A percentile compares a stretch with the other conserved stretches of the same genome.
Conservation (phyloP, 2,888 invertebrate species). For the Lasioglossum malachurum region DNA sequence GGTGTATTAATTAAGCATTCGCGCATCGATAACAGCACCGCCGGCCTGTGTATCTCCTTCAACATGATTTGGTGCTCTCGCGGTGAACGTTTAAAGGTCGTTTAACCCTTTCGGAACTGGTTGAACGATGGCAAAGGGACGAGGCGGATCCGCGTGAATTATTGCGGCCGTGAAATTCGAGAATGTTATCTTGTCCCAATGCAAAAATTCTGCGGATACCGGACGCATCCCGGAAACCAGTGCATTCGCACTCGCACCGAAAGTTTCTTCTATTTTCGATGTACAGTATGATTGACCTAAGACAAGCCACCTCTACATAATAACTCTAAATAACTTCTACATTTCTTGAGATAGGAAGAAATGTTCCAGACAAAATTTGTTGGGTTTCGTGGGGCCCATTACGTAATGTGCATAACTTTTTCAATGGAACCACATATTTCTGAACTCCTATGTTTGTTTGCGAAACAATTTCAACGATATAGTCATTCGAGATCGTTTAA, state of each 20-base stretch:
- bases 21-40: constrained; percentile 8
- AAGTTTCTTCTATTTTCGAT: neutral
- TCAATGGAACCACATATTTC: no score
- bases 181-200: neutral
- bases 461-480: no score
- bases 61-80: constrained; percentile 8
- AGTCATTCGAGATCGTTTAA: no score
- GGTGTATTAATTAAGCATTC: constrained; percentile 39
- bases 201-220: neutral
- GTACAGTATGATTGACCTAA: no score
- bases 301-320: no score
- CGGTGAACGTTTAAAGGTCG: neutral
- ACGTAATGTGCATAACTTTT: no score
- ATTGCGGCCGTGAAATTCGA: neutral
- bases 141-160: constrained; percentile 14
- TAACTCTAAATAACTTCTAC: no score
- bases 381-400: no score
- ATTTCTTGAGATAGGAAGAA: no score
- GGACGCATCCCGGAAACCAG: neutral
- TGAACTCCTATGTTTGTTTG: no score
- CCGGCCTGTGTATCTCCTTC: neutral
- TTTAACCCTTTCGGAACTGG: constrained; percentile 21
- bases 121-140: neutral
- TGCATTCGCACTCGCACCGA: neutral
- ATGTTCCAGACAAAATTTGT: no score